phyloP scores from a whole-genome alignment of 2,888 invertebrate species.

The Venustoraphidia nigricollis region DNA sequence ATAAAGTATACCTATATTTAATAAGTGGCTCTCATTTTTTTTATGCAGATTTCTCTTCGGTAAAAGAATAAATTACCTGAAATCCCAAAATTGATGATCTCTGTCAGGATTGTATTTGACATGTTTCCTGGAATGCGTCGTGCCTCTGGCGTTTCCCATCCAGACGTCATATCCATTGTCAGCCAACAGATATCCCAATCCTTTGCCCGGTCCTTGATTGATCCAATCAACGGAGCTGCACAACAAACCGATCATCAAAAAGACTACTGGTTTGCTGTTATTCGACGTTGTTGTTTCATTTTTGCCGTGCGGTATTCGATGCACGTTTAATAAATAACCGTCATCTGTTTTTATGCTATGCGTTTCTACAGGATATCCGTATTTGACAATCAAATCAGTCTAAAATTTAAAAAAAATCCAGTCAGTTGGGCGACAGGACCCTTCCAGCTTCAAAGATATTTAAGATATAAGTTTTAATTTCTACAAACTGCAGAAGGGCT shows the following conservation, averaged over 20 bases:
- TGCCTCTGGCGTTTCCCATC: constrained; percentile 75
- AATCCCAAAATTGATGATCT: constrained; percentile 47
- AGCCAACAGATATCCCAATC: constrained; percentile 47
- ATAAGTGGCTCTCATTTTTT: too few relatives aligned
- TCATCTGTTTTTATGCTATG: constrained; percentile 61
- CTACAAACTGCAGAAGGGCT: too few relatives aligned
- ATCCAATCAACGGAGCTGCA: constrained; percentile 70
- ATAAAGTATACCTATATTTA: too few relatives aligned
- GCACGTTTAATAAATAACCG: constrained; percentile 67
- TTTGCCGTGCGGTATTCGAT: constrained; percentile 56
- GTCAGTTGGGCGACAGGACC: too few relatives aligned
- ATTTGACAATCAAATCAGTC: constrained; percentile 35
- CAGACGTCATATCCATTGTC: constrained; percentile 63
- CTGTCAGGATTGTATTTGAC: constrained; percentile 33
- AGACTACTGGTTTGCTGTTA: constrained; percentile 36
- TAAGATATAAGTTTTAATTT: too few relatives aligned
- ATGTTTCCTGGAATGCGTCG: constrained; percentile 56
- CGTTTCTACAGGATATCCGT: constrained; percentile 55
- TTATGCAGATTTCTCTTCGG: too few relatives aligned
- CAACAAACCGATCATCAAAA: constrained; percentile 70
- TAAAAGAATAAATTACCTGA: constrained; percentile 38
- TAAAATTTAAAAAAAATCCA: constrained; percentile 19
- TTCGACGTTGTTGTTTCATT: constrained; percentile 16
- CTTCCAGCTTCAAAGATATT: too few relatives aligned
- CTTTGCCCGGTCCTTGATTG: constrained; percentile 45